These are phyloP conservation scores for Cydia fagiglandana DNA, from an alignment of 1,140 invertebrate species.

Conservation along the genomic window DNA sequence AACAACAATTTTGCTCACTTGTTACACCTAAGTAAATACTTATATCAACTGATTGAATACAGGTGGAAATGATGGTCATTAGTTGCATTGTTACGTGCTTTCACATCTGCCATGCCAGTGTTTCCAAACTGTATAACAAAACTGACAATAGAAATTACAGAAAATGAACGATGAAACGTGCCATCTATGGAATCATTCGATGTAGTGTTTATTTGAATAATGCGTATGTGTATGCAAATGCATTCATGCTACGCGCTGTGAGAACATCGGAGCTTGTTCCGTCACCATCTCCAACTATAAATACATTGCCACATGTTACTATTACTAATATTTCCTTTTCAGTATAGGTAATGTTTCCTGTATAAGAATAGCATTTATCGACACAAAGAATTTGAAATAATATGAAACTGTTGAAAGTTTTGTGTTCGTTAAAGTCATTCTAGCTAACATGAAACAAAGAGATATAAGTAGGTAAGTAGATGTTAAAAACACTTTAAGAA, in stretches of 20 bases:
- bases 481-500: too few relatives aligned
- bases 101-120: neutral
- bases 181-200: slow-evolving; percentile 15
- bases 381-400: too few relatives aligned
- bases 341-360: neutral
- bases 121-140: neutral
- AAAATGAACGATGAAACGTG: slow-evolving; percentile 4
- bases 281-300: neutral
- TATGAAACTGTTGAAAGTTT: too few relatives aligned
- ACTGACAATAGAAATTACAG: neutral
- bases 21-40: too few relatives aligned
- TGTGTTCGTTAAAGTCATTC: too few relatives aligned
- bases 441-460: too few relatives aligned
- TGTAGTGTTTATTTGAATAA: neutral
- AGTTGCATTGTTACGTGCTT: neutral
- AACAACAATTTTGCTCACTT: too few relatives aligned
- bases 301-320: neutral
- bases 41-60: too few relatives aligned
- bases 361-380: neutral
- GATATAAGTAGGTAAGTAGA: too few relatives aligned
- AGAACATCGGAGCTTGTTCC: neutral
- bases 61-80: too few relatives aligned
- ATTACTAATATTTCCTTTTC: neutral
- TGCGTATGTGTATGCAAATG: slow-evolving; percentile 5
- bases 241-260: neutral